Conservation (phyloP, 2,888 invertebrate species). For the Macaria liturata region DNA sequence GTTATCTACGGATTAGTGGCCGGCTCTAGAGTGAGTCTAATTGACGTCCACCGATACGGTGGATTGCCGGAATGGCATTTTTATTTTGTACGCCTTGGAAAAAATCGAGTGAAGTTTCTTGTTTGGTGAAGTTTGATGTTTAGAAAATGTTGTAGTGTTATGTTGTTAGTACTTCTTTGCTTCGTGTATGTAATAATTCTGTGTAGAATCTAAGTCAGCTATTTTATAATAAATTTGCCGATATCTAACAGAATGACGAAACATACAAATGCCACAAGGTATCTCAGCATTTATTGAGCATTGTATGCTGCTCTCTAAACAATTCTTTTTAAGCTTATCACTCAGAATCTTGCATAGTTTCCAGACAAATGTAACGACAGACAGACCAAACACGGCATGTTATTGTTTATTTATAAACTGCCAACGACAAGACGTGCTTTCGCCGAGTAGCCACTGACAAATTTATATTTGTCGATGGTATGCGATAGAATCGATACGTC, state of each 20-base stretch:
- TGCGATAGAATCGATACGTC: conserved; percentile 77
- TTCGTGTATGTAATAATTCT: no score
- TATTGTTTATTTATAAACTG: conserved; percentile 82
- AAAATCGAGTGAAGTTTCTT: not conserved
- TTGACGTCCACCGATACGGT: conserved; percentile 75
- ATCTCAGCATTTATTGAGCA: conserved; percentile 25
- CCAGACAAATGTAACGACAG: conserved; percentile 71
- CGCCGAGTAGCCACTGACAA: conserved; percentile 73
- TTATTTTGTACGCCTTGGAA: conserved; percentile 40
- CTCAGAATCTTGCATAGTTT: conserved; percentile 57
- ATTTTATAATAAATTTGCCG: not conserved
- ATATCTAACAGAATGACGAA: not conserved
- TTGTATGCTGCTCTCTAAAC: conserved; percentile 41
- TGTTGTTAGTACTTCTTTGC: no score
- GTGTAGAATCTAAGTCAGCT: no score
- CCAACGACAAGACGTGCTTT: conserved; percentile 59
- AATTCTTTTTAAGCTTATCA: conserved; percentile 50
- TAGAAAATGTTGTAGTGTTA: no score
- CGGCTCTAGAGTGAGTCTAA: conserved; percentile 66
- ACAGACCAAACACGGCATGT: conserved; percentile 65
- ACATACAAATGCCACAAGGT: not conserved
- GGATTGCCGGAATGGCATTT: conserved; percentile 74
- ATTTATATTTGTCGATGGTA: conserved; percentile 80
- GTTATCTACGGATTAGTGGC: conserved; percentile 75
- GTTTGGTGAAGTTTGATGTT: not conserved